Evolutionary conservation across 53 echinoderm and acorn worm genomes (phyloP).

Genomic region (Crossaster papposus): DNA sequence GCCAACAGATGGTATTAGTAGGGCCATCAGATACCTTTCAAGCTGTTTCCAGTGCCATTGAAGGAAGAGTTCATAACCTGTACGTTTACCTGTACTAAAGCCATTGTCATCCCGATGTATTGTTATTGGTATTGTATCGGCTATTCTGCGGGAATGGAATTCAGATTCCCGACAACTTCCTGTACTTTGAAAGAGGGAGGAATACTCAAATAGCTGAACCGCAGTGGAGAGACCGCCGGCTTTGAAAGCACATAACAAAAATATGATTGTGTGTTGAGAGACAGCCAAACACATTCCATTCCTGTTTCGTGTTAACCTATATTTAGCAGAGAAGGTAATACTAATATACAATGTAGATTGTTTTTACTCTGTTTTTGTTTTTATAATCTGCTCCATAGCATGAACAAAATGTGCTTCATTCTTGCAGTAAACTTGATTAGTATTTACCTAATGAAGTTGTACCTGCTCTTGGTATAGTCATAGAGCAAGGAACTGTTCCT

Average conservation of each 20-base stretch:
- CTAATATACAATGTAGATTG: background rate
- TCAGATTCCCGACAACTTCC: slow-evolving; percentile 2
- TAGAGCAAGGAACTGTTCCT: no score
- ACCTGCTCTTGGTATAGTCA: no score
- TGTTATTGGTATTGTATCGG: background rate
- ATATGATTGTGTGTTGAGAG: slow-evolving; percentile 16
- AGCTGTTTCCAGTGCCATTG: slow-evolving; percentile 21
- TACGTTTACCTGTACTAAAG: slow-evolving; percentile 40
- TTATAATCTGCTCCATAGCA: no score
- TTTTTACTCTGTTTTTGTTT: background rate
- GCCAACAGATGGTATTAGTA: slow-evolving; percentile 8
- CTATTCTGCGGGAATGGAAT: background rate
- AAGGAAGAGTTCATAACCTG: slow-evolving; percentile 4
- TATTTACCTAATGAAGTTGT: no score
- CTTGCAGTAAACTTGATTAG: no score
- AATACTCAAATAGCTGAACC: slow-evolving; percentile 10
- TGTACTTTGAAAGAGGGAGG: background rate
- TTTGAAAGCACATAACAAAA: background rate
- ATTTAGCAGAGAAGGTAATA: background rate
- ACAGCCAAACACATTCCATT: slow-evolving; percentile 21
- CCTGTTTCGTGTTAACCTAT: slow-evolving; percentile 32
- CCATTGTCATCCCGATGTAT: slow-evolving; percentile 30
- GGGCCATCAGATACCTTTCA: background rate
- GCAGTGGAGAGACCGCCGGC: slow-evolving; percentile 11
- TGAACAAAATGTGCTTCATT: no score